Evolutionary conservation across 2,888 invertebrate genomes (phyloP).

Genomic region (Tinea trinotella): DNA sequence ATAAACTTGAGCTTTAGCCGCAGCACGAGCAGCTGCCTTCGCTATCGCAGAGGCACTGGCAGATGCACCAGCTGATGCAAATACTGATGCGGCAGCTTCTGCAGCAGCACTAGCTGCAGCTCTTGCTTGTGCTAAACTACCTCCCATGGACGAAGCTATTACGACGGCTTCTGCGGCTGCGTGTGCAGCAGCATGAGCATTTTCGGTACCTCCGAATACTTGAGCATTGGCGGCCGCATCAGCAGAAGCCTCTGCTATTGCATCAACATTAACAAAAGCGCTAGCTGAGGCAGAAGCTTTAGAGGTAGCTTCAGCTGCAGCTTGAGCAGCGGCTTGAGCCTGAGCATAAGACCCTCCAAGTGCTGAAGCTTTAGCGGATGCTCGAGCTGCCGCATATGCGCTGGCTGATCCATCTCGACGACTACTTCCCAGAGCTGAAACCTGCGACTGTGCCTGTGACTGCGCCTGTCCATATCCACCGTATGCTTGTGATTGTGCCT

Average conservation of each 20-base stretch:
- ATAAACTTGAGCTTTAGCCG: not conserved
- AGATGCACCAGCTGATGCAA: no score
- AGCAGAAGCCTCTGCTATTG: conserved; percentile 12
- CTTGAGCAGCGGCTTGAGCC: conserved; percentile 14
- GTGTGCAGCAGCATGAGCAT: not conserved
- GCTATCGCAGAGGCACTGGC: not conserved
- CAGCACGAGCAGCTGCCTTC: not conserved
- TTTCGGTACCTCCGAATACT: not conserved
- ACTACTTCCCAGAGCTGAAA: not conserved
- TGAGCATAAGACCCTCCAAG: not conserved
- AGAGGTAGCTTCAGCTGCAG: conserved; percentile 1
- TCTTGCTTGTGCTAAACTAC: conserved; percentile 11
- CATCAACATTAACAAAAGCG: not conserved
- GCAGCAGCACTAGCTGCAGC: not conserved
- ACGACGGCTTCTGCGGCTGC: conserved; percentile 19
- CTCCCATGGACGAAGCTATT: not conserved
- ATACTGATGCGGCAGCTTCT: not conserved
- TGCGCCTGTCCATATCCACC: no score
- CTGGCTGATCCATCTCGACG: not conserved
- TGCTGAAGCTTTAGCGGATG: not conserved
- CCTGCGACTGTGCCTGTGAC: no score
- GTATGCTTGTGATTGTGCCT: no score
- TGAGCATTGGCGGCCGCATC: conserved; percentile 17
- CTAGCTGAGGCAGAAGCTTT: not conserved
- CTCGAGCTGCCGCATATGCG: not conserved